These are phyloP conservation scores for Thysanoteuthis rhombus DNA, from an alignment of 2,888 invertebrate species.

Conservation along the genomic window DNA sequence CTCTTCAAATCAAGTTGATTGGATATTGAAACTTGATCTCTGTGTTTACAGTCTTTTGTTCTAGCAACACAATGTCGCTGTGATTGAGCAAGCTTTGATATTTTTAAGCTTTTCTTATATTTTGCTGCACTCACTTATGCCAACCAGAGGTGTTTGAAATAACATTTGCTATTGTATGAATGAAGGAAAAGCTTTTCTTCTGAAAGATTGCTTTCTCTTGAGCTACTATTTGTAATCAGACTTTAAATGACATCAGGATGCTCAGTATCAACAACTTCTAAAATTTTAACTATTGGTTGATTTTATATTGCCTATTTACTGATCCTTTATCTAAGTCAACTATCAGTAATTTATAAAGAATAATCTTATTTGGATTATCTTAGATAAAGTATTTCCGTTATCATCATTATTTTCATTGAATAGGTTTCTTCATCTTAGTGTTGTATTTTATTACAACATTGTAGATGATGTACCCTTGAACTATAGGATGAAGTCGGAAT, in stretches of 20 bases:
- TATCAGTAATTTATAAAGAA: too few species aligned
- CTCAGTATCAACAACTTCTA: background rate
- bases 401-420: too few species aligned
- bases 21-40: background rate
- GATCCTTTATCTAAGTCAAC: too few species aligned
- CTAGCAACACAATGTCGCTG: background rate
- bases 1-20: background rate
- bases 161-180: background rate
- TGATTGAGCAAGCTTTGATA: background rate
- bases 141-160: background rate
- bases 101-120: background rate
- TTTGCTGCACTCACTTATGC: background rate
- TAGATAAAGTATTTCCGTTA: too few species aligned
- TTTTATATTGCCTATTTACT: too few species aligned
- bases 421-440: too few species aligned
- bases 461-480: too few species aligned
- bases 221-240: background rate
- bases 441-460: too few species aligned
- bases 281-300: too few species aligned
- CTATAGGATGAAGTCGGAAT: too few species aligned
- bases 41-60: background rate
- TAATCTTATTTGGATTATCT: too few species aligned
- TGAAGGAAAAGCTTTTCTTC: background rate
- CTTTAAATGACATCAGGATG: background rate
- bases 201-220: background rate